Evolutionary conservation across 2,888 invertebrate species (phyloP), one percentile per base, ranked within the genome.

Genomic region (Drosophila rellima): DNA sequence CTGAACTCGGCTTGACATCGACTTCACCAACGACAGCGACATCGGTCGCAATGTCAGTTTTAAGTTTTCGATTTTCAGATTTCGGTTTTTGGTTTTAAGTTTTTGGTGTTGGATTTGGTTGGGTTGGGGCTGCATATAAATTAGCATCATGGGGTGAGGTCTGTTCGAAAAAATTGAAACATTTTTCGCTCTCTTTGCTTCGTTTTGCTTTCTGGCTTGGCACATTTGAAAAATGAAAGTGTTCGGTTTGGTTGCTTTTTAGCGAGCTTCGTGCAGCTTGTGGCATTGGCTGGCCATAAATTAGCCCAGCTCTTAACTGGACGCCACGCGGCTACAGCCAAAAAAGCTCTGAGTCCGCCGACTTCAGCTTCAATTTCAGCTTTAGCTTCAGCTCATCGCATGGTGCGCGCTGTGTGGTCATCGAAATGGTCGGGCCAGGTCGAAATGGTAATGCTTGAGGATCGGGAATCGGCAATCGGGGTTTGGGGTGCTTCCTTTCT

Each of bases 61-160:
- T 45, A 13, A 48, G 45, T 44, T 52, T 40, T 45, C 15, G 40
- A 33, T 44, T 64, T 63, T 64, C 29, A 47, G 48, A 31, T 65
- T 70, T 47, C 33, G 37, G 26, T 40, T 63, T 66, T 64, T 44
- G 51, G 56, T 57, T 63, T 64, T 61, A 54, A 42, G 51, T 26
- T 59, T 52, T 61, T 20, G 55, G 44, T 29, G 33, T 39, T 13
- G 47, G 35, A 11, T 60, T 60, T 74, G 55, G 33, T 33, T 61
- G 67, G 68, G 80, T 56, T 76, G 81, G 81, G 70, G 70, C 71
- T 64, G 75, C 85, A 85, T 72, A 85, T 85, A 85, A 85, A 85
- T 85, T 85, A 85, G 83, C 88, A 88, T 83, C 84, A 87, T 77
- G 88, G 85, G 85, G 85, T 83, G 88, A 88, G 85, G 85, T 88